Evolutionary conservation across 2,113 vertebrate species (phyloP).

Genomic region (Leptobrachium ailaonicum): DNA sequence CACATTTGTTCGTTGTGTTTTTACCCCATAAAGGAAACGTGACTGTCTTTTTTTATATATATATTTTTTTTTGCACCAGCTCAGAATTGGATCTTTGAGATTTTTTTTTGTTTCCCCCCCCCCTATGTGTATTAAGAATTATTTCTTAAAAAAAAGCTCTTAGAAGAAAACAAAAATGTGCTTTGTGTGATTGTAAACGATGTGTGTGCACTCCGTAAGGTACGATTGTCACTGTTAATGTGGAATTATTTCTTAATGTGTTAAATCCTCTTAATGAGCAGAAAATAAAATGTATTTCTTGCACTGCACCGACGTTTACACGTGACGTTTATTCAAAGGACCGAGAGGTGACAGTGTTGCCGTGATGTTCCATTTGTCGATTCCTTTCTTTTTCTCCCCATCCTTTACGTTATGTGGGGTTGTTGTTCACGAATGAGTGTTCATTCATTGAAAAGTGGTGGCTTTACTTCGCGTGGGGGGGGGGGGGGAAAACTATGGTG

Average conservation of each 20-base stretch:
- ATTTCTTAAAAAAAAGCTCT: slow-evolving; percentile 70
- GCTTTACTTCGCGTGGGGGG: too few species aligned
- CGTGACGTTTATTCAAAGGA: too few species aligned
- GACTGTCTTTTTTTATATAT: slow-evolving; percentile 75
- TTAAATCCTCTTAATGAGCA: slow-evolving; percentile 76
- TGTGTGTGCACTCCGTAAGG: slow-evolving; percentile 83
- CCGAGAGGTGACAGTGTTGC: too few species aligned
- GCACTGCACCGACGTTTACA: slow-evolving; percentile 61
- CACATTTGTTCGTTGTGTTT: slow-evolving; percentile 71
- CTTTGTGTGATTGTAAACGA: slow-evolving; percentile 81
- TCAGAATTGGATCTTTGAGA: slow-evolving; percentile 78
- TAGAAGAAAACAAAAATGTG: slow-evolving; percentile 59
- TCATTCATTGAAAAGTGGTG: too few species aligned
- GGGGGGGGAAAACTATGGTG: too few species aligned
- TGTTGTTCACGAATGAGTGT: too few species aligned
- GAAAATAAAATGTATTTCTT: slow-evolving; percentile 83
- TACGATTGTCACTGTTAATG: slow-evolving; percentile 78
- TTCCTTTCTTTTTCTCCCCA: too few species aligned
- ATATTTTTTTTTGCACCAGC: slow-evolving; percentile 78
- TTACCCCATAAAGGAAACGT: slow-evolving; percentile 71
- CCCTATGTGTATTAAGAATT: slow-evolving; percentile 75
- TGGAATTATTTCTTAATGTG: slow-evolving; percentile 79
- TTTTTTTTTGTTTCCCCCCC: slow-evolving; percentile 76
- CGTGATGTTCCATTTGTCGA: too few species aligned
- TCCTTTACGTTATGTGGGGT: too few species aligned